Conservation (phyloP, 2,888 invertebrate species). For the Melinaea marsaeus region DNA sequence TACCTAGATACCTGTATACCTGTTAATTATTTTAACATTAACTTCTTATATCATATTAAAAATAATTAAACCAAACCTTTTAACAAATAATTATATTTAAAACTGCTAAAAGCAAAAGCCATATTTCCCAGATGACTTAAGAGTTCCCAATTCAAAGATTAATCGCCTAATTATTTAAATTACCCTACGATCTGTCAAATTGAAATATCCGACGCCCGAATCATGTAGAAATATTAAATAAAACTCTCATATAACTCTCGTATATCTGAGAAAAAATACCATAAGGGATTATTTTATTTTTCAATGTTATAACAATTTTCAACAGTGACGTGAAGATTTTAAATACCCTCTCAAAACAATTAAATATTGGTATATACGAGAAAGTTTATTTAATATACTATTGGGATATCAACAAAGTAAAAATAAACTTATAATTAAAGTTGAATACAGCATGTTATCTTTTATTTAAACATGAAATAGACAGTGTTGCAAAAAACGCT, state of each 20-base stretch:
- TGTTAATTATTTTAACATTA: too few species aligned
- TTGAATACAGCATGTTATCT: too few species aligned
- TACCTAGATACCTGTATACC: too few species aligned
- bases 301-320: not conserved
- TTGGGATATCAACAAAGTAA: too few species aligned
- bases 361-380: too few species aligned
- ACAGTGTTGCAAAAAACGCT: too few species aligned
- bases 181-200: slow-evolving; percentile 14
- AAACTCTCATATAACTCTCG: slow-evolving; percentile 7
- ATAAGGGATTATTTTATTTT: slow-evolving; percentile 2
- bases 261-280: slow-evolving; percentile 3
- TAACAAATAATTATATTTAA: too few species aligned
- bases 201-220: slow-evolving; percentile 13
- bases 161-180: slow-evolving; percentile 22
- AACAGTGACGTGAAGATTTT: not conserved
- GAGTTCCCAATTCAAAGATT: slow-evolving; percentile 16
- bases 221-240: slow-evolving; percentile 14
- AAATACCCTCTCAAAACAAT: not conserved
- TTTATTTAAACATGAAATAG: too few species aligned
- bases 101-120: not conserved
- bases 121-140: not conserved
- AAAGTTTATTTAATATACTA: too few species aligned
- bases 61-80: too few species aligned
- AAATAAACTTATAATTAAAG: too few species aligned
- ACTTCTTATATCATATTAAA: too few species aligned